Evolutionary conservation across 1,140 invertebrate species (phyloP).

Genomic region (Goniozus legneri): DNA sequence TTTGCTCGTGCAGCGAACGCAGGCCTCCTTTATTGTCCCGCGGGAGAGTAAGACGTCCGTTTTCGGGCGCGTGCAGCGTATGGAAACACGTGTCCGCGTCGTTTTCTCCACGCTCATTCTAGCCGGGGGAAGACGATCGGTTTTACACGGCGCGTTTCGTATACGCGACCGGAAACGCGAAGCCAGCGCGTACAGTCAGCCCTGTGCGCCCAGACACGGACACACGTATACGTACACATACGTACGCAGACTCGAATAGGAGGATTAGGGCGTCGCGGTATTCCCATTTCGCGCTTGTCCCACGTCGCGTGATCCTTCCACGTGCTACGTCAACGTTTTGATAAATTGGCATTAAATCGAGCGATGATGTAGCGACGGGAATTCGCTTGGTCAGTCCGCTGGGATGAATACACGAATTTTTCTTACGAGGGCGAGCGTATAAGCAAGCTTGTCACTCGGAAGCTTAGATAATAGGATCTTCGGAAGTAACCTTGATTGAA

Average conservation of each 20-base stretch:
- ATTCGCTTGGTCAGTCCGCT: too few species aligned
- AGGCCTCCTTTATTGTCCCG: constrained; percentile 30
- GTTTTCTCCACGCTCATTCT: not conserved
- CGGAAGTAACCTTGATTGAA: too few species aligned
- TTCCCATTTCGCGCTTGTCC: constrained; percentile 19
- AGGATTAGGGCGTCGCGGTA: constrained; percentile 27
- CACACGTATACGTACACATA: too few species aligned
- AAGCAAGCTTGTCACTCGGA: too few species aligned
- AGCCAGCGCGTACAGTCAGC: too few species aligned
- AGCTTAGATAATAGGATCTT: too few species aligned
- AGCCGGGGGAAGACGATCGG: not conserved
- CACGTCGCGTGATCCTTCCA: constrained; percentile 18
- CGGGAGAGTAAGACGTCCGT: constrained; percentile 18
- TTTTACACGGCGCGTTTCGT: not conserved
- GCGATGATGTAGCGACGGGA: too few species aligned
- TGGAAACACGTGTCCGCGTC: not conserved
- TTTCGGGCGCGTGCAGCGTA: not conserved
- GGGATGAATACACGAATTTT: too few species aligned
- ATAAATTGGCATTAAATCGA: constrained; percentile 29
- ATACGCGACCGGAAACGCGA: not conserved
- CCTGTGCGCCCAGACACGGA: too few species aligned
- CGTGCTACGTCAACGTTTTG: constrained; percentile 23
- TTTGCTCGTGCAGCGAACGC: too few species aligned
- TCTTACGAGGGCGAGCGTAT: too few species aligned
- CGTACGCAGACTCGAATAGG: too few species aligned